Evolutionary conservation across 2,888 invertebrate species (phyloP), one percentile per base, ranked within the genome.

Genomic region (Anodontia alba): DNA sequence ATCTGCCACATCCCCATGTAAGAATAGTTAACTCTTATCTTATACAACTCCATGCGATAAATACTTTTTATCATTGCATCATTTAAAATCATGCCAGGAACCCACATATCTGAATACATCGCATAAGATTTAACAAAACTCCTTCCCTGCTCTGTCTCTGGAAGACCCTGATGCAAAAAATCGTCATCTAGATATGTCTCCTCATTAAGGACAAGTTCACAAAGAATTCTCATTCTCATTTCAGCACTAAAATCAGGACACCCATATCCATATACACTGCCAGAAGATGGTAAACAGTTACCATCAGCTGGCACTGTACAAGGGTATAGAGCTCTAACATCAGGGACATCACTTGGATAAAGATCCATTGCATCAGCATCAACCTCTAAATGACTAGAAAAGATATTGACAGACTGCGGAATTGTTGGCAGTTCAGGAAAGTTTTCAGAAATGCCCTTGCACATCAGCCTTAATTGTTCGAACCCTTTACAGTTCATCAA

Each of bases 221-320:
- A 17, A 10, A 81, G 46, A 17, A 85, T 81, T 17, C 76, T 31
- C 7, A 80, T 43, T 62, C 83, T 75, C 17, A 78, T 69, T 76
- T 86, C 79, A 8, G 51, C 54, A 69, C 38, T 46, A n/a, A 75
- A 17, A 15, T 62, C 54, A 17, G 20, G n/a, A 43, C 69, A 17
- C 15, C 81, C 73, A 75, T 23, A 80, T 10, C 66, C 80, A 38
- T 69, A 76, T n/a, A 81, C 70, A 77, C 85, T 83, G 26, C 73
- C 83, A 66, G 49, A 42, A 31, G 68, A 72, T 17, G 81, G 86
- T 5, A 83, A 43, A 73, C 83, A 83, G 62, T 84, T 81, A 26
- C 84, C 80, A 75, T 81, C 77, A n/a, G 75, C 74, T 38, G 69
- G 20, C 0, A 73, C 76, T n/a, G 68, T n/a, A 29, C 67, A 26